These are phyloP conservation scores for Euplagia quadripunctaria DNA, from an alignment of 2,888 invertebrate species.

Conservation along the genomic window DNA sequence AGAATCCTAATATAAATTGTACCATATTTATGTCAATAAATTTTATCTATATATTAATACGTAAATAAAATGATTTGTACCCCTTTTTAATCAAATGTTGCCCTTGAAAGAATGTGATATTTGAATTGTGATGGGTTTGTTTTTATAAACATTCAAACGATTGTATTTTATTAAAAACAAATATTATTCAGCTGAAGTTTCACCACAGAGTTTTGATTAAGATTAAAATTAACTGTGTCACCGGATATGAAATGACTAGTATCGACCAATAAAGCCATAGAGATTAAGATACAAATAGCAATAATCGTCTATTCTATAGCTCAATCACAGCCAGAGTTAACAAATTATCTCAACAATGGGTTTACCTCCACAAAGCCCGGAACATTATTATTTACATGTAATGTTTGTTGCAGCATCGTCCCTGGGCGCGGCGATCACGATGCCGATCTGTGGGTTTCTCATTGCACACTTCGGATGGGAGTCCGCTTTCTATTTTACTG, in stretches of 20 bases:
- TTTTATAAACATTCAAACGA: not conserved
- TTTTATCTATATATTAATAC: too few relatives aligned
- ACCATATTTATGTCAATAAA: too few relatives aligned
- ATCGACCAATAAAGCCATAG: not conserved
- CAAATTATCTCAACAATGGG: constrained; percentile 1
- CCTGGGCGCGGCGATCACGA: constrained; percentile 95
- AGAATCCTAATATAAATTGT: too few relatives aligned
- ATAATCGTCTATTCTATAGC: not conserved
- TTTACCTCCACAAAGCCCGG: not conserved
- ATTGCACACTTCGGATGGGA: constrained; percentile 95
- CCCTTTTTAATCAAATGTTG: too few relatives aligned
- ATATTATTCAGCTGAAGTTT: not conserved
- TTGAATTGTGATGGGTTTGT: not conserved
- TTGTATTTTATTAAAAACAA: not conserved
- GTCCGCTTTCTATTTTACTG: constrained; percentile 95
- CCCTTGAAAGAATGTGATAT: not conserved
- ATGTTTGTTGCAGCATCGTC: constrained; percentile 91
- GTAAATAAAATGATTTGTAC: too few relatives aligned
- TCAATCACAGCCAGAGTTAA: not conserved
- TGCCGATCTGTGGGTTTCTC: constrained; percentile 95
- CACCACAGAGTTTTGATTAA: not conserved
- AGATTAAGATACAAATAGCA: not conserved
- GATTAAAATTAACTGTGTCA: too few relatives aligned
- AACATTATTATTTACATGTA: constrained; percentile 6
- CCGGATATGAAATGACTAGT: not conserved